Evolutionary conservation across 2,113 vertebrate genomes (phyloP).

Genomic region (cat (Felis catus)): DNA sequence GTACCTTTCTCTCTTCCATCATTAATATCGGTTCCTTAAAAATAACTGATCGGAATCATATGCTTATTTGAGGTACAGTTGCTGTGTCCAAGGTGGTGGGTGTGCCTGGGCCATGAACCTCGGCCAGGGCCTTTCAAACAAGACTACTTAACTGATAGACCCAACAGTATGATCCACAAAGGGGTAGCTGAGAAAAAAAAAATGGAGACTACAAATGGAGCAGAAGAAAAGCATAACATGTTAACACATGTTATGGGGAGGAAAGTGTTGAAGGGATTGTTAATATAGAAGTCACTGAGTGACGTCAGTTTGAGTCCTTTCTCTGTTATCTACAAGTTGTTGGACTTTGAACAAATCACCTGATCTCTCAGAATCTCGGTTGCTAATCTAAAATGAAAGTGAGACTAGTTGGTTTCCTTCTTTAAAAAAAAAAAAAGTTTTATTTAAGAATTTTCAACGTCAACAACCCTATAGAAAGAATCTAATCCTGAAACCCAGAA

Average conservation of each 20-base stretch:
- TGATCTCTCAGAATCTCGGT: not conserved
- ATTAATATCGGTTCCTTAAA: not conserved
- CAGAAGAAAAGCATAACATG: not conserved
- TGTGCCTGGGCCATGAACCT: not conserved
- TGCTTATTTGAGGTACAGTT: not conserved
- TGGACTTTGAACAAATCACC: not conserved
- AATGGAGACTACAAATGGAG: not conserved
- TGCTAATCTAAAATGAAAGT: slow-evolving; percentile 2
- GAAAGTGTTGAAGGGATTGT: not conserved
- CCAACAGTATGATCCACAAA: not conserved
- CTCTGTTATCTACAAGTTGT: not conserved
- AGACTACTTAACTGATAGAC: not conserved
- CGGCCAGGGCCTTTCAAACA: not conserved
- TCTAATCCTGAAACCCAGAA: slow-evolving; percentile 88
- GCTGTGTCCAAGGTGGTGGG: not conserved
- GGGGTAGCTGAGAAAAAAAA: not conserved
- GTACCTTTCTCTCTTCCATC: not conserved
- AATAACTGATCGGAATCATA: not conserved
- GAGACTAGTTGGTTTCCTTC: not conserved
- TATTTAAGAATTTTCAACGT: slow-evolving; percentile 94
- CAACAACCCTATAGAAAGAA: slow-evolving; percentile 94
- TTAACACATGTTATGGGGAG: not conserved
- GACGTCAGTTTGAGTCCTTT: not conserved
- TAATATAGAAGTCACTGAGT: not conserved
- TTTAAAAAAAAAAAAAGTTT: slow-evolving; percentile 87